phyloP scores from a whole-genome alignment of 2,113 vertebrate species.

The Piprites chloris region DNA sequence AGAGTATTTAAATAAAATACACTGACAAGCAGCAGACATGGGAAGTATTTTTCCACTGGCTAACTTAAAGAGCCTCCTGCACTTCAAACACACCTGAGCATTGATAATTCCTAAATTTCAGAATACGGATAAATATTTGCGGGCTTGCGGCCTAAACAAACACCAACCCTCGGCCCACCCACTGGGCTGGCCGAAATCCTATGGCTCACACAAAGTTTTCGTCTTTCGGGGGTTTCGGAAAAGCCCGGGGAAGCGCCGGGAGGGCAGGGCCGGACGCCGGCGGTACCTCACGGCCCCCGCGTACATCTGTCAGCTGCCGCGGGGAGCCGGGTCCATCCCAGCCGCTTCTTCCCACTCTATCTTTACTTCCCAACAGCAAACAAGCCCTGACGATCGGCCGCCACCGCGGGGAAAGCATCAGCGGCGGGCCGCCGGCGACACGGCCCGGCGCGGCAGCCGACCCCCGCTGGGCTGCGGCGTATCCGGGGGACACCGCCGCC shows the following conservation, averaged over 20 bases:
- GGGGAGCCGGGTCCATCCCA: background rate
- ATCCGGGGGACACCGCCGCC: background rate
- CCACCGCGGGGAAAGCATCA: background rate
- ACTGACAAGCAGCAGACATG: background rate
- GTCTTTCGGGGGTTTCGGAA: background rate
- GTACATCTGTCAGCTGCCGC: background rate
- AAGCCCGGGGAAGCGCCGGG: background rate
- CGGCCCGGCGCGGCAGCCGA: background rate
- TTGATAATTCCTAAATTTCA: background rate
- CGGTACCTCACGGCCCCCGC: background rate
- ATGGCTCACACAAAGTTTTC: background rate
- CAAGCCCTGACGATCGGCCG: background rate
- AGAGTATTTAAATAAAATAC: background rate
- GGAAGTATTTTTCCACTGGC: background rate
- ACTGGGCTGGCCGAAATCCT: background rate
- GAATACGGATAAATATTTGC: background rate
- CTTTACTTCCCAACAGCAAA: background rate
- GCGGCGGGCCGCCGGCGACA: background rate
- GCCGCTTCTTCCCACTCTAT: accelerated
- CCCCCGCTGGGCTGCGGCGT: background rate
- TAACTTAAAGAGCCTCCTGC: background rate
- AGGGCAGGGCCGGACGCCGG: background rate
- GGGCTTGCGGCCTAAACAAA: background rate
- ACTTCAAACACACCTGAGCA: background rate
- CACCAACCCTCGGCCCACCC: background rate